phyloP scores from a whole-genome alignment of 2,113 vertebrate species.

The Chlorocebus sabaeus region DNA sequence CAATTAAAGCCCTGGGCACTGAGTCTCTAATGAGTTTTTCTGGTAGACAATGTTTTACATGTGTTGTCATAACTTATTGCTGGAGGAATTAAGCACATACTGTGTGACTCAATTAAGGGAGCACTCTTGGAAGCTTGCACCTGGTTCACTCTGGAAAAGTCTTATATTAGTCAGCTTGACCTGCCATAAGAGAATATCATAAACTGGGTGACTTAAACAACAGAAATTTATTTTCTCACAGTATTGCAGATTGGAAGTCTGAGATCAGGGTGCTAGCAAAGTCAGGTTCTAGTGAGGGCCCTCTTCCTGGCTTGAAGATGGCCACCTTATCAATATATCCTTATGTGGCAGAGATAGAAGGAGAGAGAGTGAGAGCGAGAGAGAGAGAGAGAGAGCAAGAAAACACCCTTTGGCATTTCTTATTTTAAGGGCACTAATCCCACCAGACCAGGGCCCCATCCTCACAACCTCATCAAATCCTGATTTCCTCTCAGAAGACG shows the following conservation, averaged over 20 bases:
- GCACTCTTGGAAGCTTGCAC: not conserved
- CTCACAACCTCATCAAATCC: not conserved
- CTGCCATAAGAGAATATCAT: not conserved
- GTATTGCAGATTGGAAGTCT: not conserved
- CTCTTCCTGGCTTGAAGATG: not conserved
- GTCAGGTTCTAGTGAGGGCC: rapidly evolving
- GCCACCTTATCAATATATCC: not conserved
- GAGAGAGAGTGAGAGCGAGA: not conserved
- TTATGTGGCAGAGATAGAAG: not conserved
- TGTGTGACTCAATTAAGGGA: not conserved
- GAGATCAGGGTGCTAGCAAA: rapidly evolving
- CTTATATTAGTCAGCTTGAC: not conserved
- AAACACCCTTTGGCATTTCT: not conserved
- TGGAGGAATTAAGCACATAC: not conserved
- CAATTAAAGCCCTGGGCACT: not conserved
- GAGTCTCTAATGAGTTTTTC: not conserved
- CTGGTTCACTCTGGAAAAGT: not conserved
- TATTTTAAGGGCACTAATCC: not conserved
- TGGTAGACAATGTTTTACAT: not conserved
- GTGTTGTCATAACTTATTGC: not conserved
- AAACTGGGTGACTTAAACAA: not conserved
- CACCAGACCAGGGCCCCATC: not conserved
- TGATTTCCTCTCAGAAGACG: not conserved
- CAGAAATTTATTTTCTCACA: not conserved
- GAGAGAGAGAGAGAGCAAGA: not conserved